Evolutionary conservation across 2,113 vertebrate species (phyloP).

Genomic region (Henicopernis longicauda): DNA sequence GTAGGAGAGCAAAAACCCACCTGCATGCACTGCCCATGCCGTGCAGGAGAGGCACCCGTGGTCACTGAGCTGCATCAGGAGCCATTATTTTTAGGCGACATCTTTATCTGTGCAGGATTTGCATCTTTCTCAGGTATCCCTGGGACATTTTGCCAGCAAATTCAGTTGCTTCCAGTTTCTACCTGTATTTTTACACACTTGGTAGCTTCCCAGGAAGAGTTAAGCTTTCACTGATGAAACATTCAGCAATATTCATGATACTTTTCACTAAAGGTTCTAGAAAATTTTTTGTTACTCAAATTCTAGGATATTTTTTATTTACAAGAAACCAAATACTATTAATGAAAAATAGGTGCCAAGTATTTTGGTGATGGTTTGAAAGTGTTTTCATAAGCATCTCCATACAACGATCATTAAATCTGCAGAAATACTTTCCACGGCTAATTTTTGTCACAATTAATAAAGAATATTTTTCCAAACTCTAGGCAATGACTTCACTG

Average conservation of each 20-base stretch:
- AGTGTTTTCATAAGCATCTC: neutral
- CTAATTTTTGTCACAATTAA: neutral
- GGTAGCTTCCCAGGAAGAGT: neutral
- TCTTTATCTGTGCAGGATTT: neutral
- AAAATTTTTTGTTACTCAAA: neutral
- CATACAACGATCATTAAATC: neutral
- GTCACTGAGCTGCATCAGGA: neutral
- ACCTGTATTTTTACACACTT: neutral
- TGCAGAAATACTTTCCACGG: neutral
- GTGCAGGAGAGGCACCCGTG: neutral
- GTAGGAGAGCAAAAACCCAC: neutral
- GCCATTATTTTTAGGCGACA: neutral
- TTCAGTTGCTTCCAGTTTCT: neutral
- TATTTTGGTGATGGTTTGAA: neutral
- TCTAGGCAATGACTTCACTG: neutral
- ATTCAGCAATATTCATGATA: neutral
- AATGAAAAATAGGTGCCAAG: neutral
- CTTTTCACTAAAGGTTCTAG: neutral
- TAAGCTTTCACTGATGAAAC: neutral
- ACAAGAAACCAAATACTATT: neutral
- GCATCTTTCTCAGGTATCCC: neutral
- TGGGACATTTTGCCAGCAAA: neutral
- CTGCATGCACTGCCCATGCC: neutral
- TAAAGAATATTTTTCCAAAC: neutral
- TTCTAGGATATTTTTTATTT: neutral